Evolutionary conservation across 2,888 invertebrate species (phyloP), one percentile per base, ranked within the genome.

Genomic region (Tetrapedia diversipes): DNA sequence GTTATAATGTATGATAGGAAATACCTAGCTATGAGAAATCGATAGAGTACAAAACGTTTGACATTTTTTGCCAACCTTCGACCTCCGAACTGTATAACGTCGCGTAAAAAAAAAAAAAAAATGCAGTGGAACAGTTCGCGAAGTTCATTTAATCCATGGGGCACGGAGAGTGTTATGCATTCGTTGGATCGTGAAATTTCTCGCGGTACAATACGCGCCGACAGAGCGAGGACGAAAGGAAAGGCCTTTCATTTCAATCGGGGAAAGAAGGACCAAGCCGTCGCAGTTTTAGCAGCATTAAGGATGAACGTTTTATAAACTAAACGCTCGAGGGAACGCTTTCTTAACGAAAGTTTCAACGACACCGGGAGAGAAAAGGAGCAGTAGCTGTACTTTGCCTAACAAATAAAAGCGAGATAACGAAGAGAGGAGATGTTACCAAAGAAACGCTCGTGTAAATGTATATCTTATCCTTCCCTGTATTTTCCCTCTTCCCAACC

Each of bases 281-380:
- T 83, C 77, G 82, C 77, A 56, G 79, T 77, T 79, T 81, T 79
- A 84, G 78, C 78, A 79, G 79, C 80, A 80, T 82, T 85, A 83
- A 85, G 79, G 74, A 82, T 81, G 77, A 83, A 84, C 85, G 79
- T 84, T 85, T 85, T 84, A 77, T 83, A 82, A 81, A 85, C 77
- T 84, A 82, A 81, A 85, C 79, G 77, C 71, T 69, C 74, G 74
- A 60, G 73, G 61, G 72, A 70, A 81, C 54, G 79, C 77, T 84
- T 82, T 78, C 81, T 64, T 66, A 74, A 78, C 65, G 79, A 79
- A 78, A 81, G 79, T 79, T 82, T 82, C 77, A 59, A 71, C 57
- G 81, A 69, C 75, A 47, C 57, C 54, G 77, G 37, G 75, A 74
- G 77, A 82, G 77, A 66, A 71, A 60, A 71, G 71, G 41, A 79